Evolutionary conservation across 2,888 invertebrate genomes (phyloP).

Genomic region (Drosophila cognata): DNA sequence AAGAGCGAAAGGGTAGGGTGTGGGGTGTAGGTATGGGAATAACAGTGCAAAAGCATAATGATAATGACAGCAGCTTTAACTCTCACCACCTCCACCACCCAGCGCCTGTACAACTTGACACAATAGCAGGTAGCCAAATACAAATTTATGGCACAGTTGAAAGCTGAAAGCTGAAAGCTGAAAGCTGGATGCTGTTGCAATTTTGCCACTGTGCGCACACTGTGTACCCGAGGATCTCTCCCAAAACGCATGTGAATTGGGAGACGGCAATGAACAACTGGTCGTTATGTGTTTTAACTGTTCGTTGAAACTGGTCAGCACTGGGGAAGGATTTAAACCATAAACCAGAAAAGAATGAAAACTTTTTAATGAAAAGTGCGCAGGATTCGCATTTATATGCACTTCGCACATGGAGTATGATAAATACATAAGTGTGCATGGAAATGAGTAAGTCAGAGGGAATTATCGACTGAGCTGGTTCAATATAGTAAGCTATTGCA

Average conservation of each 20-base stretch:
- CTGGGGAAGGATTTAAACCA: constrained; percentile 54
- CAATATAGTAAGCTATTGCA: not conserved
- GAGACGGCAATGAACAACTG: constrained; percentile 28
- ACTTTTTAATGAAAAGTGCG: constrained; percentile 69
- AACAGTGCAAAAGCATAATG: constrained; percentile 66
- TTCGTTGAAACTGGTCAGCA: constrained; percentile 47
- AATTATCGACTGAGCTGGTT: constrained; percentile 1
- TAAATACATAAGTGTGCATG: not conserved
- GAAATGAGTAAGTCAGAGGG: not conserved
- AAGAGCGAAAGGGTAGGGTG: constrained; percentile 16
- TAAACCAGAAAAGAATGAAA: constrained; percentile 51
- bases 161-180: constrained; percentile 75
- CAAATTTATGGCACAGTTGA: constrained; percentile 72
- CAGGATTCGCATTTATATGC: constrained; percentile 38
- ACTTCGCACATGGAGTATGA: constrained; percentile 7
- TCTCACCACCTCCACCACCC: constrained; percentile 14
- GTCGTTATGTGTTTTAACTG: constrained; percentile 70
- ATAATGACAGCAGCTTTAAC: constrained; percentile 60
- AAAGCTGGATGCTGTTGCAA: constrained; percentile 65
- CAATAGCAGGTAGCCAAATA: constrained; percentile 76
- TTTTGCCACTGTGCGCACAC: constrained; percentile 48
- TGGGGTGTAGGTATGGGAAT: not conserved
- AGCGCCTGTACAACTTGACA: constrained; percentile 60
- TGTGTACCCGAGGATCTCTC: constrained; percentile 28
- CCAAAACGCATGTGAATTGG: constrained; percentile 21